Evolutionary conservation across 2,888 invertebrate genomes (phyloP).

Genomic region (Dasysyrphus albostriatus): DNA sequence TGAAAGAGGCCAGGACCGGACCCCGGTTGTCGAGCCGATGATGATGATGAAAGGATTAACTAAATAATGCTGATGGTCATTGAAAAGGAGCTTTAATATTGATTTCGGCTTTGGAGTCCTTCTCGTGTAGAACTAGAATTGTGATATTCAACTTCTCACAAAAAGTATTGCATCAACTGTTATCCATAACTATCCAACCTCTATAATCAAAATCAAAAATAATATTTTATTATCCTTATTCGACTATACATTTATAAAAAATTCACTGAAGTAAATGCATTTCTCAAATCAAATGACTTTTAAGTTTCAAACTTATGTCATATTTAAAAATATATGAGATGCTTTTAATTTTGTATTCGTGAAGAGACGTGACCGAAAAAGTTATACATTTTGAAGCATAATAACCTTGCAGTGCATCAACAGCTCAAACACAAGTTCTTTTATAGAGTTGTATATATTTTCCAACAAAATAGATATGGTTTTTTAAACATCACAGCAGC

Average conservation of each 20-base stretch:
- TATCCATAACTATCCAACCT: no score
- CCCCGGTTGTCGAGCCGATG: no score
- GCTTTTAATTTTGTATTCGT: constrained; percentile 1
- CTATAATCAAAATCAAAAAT: not conserved
- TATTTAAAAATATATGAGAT: not conserved
- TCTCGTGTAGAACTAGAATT: no score
- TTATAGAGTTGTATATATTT: constrained; percentile 8
- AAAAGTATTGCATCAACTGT: no score
- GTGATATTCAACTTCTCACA: no score
- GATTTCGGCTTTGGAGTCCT: no score
- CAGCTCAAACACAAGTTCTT: not conserved
- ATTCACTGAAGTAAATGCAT: not conserved
- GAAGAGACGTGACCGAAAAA: constrained; percentile 15
- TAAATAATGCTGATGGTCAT: no score
- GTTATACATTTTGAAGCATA: constrained; percentile 6
- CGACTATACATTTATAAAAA: not conserved
- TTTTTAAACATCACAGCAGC: constrained; percentile 12
- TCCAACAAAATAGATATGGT: constrained; percentile 9
- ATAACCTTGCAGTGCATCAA: constrained; percentile 12
- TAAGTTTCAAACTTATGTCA: not conserved
- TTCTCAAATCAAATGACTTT: not conserved
- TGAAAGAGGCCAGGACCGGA: no score
- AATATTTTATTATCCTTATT: not conserved
- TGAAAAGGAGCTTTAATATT: no score
- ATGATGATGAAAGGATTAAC: no score